Evolutionary conservation across 53 echinoderm and acorn worm species (phyloP).

Genomic region (Paelopatides confundens): DNA sequence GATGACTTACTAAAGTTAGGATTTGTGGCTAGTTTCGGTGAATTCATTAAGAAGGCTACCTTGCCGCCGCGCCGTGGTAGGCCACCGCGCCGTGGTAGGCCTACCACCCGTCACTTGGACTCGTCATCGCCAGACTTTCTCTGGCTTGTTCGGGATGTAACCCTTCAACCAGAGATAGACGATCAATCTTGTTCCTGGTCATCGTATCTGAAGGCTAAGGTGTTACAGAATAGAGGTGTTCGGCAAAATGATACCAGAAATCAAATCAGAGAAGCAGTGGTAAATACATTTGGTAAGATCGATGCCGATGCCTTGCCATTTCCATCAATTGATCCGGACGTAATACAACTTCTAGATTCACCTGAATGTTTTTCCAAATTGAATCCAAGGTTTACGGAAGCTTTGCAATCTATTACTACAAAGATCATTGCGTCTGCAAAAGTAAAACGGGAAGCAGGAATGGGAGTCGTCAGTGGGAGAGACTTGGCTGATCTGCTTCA

Average conservation of each 20-base stretch:
- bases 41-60: background rate
- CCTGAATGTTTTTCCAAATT: background rate
- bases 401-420: background rate
- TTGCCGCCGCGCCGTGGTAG: background rate
- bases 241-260: background rate
- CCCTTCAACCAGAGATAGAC: background rate
- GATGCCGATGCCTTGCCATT: constrained; percentile 21
- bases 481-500: background rate
- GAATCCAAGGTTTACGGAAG: background rate
- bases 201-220: background rate
- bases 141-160: constrained; percentile 12
- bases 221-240: background rate
- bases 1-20: background rate
- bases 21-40: background rate
- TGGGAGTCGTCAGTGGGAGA: background rate
- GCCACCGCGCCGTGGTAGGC: no score
- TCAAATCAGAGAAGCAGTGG: background rate
- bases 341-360: background rate
- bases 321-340: background rate
- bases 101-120: background rate
- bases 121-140: constrained; percentile 2
- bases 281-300: constrained; percentile 29
- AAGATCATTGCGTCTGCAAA: constrained; percentile 24
- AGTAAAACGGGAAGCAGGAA: background rate
- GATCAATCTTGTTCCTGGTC: background rate